Evolutionary conservation across 2,888 invertebrate genomes (phyloP).

Genomic region (Rhaphigaster nebulosa): DNA sequence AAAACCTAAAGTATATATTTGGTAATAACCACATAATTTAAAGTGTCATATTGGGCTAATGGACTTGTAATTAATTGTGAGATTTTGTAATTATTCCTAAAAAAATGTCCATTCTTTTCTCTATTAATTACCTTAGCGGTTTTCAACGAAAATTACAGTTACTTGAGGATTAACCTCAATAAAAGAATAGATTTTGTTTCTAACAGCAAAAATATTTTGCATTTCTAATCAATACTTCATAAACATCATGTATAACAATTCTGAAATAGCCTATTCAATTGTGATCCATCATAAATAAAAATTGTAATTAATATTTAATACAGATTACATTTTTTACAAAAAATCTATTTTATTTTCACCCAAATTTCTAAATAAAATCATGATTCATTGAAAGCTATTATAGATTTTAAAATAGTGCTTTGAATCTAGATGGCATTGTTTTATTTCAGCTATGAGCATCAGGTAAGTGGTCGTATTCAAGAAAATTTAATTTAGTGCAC

Average conservation of each 20-base stretch:
- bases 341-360: background rate
- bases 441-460: background rate
- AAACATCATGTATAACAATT: background rate
- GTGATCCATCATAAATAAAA: background rate
- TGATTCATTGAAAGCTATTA: background rate
- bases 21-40: background rate
- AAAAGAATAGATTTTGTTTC: too few relatives aligned
- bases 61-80: background rate
- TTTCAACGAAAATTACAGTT: background rate
- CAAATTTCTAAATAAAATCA: background rate
- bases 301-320: slow-evolving; percentile 19
- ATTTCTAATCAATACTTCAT: too few relatives aligned
- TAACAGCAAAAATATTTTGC: too few relatives aligned
- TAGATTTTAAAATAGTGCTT: background rate
- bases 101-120: too few relatives aligned
- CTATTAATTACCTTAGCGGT: too few relatives aligned
- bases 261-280: background rate
- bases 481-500: background rate
- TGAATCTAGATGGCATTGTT: background rate
- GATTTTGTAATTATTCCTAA: too few relatives aligned
- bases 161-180: too few relatives aligned
- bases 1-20: background rate
- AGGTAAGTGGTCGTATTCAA: background rate
- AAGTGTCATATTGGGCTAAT: background rate
- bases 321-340: background rate